Evolutionary conservation across 2,113 vertebrate genomes (phyloP).

Genomic region (Phainopepla nitens): DNA sequence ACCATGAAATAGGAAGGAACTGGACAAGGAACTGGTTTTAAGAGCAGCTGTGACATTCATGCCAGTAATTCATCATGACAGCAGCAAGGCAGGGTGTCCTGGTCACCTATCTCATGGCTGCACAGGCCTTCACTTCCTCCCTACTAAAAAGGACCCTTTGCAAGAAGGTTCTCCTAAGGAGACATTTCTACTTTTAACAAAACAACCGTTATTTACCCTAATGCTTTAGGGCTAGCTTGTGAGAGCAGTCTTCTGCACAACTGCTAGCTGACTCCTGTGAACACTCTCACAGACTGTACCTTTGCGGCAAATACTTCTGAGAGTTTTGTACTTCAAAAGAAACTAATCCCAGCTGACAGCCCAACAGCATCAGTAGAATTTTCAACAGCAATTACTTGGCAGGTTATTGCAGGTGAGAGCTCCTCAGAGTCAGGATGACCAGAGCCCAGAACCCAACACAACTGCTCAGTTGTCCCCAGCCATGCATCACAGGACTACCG

Average conservation of each 20-base stretch:
- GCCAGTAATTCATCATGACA: not conserved
- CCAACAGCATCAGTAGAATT: not conserved
- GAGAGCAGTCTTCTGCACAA: not conserved
- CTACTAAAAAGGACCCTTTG: not conserved
- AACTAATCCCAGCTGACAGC: not conserved
- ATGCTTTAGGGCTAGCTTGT: not conserved
- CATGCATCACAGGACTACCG: fast-evolving
- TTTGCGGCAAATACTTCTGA: not conserved
- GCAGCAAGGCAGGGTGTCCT: not conserved
- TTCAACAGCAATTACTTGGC: not conserved
- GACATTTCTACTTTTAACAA: not conserved
- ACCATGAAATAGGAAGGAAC: not conserved
- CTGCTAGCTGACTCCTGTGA: not conserved
- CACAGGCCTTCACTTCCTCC: not conserved
- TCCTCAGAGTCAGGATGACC: not conserved
- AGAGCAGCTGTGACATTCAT: not conserved
- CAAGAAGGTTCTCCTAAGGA: not conserved
- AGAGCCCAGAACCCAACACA: not conserved
- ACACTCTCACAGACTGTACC: not conserved
- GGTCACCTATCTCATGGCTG: not conserved
- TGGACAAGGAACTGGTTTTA: not conserved
- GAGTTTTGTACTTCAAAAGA: not conserved
- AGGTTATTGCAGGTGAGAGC: not conserved
- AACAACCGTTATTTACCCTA: not conserved
- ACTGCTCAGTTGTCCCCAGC: not conserved